Percentiles rank a stretch among this genome's conserved stretches.
These are phyloP conservation scores for Pardosa pseudoannulata DNA, from an alignment of 2,888 invertebrate species.

Conservation along the genomic window DNA sequence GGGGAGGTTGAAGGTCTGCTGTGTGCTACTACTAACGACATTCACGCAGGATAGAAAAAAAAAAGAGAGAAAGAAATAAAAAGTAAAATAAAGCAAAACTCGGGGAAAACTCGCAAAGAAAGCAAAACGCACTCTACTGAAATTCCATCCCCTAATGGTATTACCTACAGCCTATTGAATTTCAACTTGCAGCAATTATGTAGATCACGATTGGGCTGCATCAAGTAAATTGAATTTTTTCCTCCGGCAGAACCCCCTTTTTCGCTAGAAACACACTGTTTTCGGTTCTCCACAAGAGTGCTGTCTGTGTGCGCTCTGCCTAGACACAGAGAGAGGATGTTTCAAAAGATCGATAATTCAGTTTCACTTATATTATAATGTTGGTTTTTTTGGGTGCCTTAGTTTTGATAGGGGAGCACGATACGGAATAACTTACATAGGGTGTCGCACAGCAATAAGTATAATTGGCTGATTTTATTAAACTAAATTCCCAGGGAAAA, in stretches of 20 bases:
- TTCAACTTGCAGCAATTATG: conserved; percentile 66
- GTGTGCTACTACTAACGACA: neutral
- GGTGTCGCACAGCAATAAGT: neutral
- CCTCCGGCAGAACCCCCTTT: conserved; percentile 33
- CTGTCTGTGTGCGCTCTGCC: too few species aligned
- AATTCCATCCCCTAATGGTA: conserved; percentile 59
- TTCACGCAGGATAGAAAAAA: neutral
- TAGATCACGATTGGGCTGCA: conserved; percentile 56
- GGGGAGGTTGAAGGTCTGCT: neutral
- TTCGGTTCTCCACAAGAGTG: conserved; percentile 17
- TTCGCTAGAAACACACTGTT: conserved; percentile 45
- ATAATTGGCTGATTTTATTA: conserved; percentile 19
- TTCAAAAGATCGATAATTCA: conserved; percentile 51
- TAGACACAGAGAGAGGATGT: neutral
- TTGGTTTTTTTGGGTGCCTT: too few species aligned
- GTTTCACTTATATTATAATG: conserved; percentile 1
- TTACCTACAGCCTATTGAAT: conserved; percentile 69
- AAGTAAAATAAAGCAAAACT: neutral
- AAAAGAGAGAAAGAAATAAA: too few species aligned
- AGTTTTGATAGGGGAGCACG: too few species aligned
- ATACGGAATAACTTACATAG: neutral
- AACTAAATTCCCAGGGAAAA: neutral
- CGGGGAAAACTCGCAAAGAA: conserved; percentile 15
- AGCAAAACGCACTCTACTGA: conserved; percentile 30
- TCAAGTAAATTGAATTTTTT: conserved; percentile 68